Percentiles rank a stretch among this genome's conserved stretches.
These are phyloP conservation scores for Myanophis thanlyinensis DNA, from an alignment of 2,113 vertebrate species.

Conservation along the genomic window DNA sequence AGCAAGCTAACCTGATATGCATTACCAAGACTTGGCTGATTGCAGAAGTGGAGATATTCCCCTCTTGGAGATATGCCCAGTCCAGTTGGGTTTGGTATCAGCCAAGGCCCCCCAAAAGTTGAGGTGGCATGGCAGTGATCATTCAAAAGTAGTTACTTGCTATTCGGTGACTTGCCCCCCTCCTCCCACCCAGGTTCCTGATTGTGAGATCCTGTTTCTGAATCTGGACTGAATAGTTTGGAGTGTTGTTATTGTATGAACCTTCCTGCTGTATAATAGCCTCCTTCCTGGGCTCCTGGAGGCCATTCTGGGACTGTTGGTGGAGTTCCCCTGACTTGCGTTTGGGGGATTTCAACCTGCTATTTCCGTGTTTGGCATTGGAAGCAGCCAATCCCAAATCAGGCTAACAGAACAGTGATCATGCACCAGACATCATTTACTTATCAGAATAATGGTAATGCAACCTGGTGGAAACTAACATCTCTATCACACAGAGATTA, in stretches of 20 bases:
- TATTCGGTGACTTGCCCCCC: not conserved
- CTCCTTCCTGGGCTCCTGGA: not conserved
- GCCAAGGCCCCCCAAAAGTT: not conserved
- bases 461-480: not conserved
- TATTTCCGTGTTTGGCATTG: not conserved
- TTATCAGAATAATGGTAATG: not conserved
- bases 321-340: too few relatives aligned
- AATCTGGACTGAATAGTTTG: not conserved
- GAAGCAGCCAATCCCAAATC: not conserved
- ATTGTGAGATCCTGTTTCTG: not conserved
- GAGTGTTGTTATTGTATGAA: not conserved
- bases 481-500: too few relatives aligned
- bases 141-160: not conserved
- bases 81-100: not conserved
- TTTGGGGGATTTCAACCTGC: too few relatives aligned
- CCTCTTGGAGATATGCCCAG: not conserved
- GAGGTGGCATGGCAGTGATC: not conserved
- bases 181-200: fast-evolving
- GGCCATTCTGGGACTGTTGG: not conserved
- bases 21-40: not conserved
- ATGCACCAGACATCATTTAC: not conserved
- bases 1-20: not conserved
- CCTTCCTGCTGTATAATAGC: not conserved
- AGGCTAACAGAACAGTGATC: not conserved
- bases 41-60: not conserved